phyloP scores from a whole-genome alignment of 2,113 vertebrate species.

The Orycteropus afer region DNA sequence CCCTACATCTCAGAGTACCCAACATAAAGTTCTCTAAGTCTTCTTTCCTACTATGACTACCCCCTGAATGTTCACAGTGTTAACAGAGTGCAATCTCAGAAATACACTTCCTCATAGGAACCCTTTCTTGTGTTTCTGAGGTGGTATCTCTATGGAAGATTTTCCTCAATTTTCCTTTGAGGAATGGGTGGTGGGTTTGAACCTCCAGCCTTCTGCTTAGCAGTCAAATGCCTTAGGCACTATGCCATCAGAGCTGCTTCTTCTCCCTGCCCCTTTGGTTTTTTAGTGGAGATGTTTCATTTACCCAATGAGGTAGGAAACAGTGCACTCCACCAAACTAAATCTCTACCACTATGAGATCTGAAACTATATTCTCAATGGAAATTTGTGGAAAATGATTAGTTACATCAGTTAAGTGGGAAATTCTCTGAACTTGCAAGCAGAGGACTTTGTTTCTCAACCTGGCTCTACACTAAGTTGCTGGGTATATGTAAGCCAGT shows the following conservation, averaged over 20 bases:
- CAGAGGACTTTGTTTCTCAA: not conserved
- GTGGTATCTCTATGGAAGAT: no score
- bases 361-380: not conserved
- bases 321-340: not conserved
- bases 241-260: no score
- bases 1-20: not conserved
- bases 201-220: no score
- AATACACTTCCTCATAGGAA: not conserved
- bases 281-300: not conserved
- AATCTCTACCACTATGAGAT: not conserved
- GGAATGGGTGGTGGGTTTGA: no score
- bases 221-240: no score
- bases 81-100: not conserved
- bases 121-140: no score
- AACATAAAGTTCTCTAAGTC: not conserved
- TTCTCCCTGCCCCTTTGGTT: no score
- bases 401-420: not conserved
- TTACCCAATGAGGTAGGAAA: not conserved
- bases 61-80: not conserved
- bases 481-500: not conserved
- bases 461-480: not conserved
- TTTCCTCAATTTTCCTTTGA: no score
- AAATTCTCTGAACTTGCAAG: not conserved
- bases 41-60: not conserved
- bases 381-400: not conserved